Percentiles rank a stretch among this genome's conserved stretches.
Conservation (phyloP, 1,140 invertebrate genomes). For the Cotesia vestalis region DNA sequence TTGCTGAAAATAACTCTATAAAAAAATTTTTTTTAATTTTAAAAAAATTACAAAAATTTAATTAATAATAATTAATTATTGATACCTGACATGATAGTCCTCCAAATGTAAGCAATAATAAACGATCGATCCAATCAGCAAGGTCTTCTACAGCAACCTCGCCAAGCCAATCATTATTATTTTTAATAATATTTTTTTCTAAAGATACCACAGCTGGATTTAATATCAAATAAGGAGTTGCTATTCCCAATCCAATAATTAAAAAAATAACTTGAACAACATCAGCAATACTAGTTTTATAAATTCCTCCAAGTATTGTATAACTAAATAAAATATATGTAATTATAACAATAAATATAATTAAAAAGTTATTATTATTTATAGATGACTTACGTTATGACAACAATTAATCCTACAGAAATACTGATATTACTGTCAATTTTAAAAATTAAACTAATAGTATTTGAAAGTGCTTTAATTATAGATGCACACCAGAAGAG, state of each 20-base stretch:
- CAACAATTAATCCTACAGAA: conserved; percentile 55
- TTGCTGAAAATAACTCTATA: conserved; percentile 83
- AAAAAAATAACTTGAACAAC: conserved; percentile 84
- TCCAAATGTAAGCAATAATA: conserved; percentile 79
- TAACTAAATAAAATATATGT: conserved; percentile 64
- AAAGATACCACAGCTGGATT: conserved; percentile 69
- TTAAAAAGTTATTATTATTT: not conserved
- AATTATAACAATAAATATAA: conserved; percentile 32
- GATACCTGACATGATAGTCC: conserved; percentile 86
- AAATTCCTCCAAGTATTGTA: conserved; percentile 81
- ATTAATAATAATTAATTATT: conserved; percentile 11
- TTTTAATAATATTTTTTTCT: conserved; percentile 60
- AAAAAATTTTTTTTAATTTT: too few species aligned
- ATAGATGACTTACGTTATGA: conserved; percentile 53
- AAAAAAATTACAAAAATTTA: too few species aligned
- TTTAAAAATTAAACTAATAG: conserved; percentile 57
- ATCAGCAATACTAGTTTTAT: conserved; percentile 84
- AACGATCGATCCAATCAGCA: conserved; percentile 75
- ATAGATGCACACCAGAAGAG: conserved; percentile 83
- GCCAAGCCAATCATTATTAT: conserved; percentile 72
- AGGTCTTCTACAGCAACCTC: conserved; percentile 68
- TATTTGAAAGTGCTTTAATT: conserved; percentile 76
- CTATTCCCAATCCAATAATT: conserved; percentile 75
- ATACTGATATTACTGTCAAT: conserved; percentile 58
- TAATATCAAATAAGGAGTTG: conserved; percentile 69